Percentiles rank a stretch among this genome's conserved stretches.
phyloP scores from a whole-genome alignment of 2,888 invertebrate genomes.

The Callimorpha dominula region DNA sequence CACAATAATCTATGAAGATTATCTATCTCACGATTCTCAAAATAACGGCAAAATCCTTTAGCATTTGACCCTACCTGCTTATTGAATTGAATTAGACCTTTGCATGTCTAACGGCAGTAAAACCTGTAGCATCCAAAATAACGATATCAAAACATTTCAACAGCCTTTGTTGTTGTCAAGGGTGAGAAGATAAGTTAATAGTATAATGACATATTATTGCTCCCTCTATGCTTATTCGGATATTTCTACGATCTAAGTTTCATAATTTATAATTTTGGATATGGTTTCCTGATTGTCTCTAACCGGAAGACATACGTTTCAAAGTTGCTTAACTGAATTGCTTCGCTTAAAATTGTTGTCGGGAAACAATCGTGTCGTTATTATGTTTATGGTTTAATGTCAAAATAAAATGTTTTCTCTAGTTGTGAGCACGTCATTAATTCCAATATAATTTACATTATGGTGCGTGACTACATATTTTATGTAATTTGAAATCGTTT shows the following conservation, averaged over 20 bases:
- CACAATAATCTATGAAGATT: slow-evolving; percentile 69
- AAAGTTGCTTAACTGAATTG: slow-evolving; percentile 45
- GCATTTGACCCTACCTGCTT: slow-evolving; percentile 43
- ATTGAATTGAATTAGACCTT: slow-evolving; percentile 80
- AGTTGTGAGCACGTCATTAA: slow-evolving; percentile 76
- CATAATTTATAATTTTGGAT: slow-evolving; percentile 59
- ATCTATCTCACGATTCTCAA: slow-evolving; percentile 75
- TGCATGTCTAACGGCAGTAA: slow-evolving; percentile 82
- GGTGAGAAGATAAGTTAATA: slow-evolving; percentile 86
- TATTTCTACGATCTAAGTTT: slow-evolving; percentile 67
- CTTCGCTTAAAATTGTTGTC: slow-evolving; percentile 44
- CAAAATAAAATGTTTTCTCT: slow-evolving; percentile 80
- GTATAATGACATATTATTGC: slow-evolving; percentile 84
- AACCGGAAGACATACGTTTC: slow-evolving; percentile 30
- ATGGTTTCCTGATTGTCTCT: slow-evolving; percentile 33
- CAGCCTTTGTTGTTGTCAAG: slow-evolving; percentile 85
- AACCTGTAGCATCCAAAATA: slow-evolving; percentile 72
- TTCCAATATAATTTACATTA: slow-evolving; percentile 80
- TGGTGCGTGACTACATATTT: slow-evolving; percentile 67
- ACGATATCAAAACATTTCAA: slow-evolving; percentile 84
- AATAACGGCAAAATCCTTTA: slow-evolving; percentile 47
- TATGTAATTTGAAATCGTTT: slow-evolving; percentile 65
- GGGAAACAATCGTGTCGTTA: slow-evolving; percentile 74
- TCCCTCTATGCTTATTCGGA: slow-evolving; percentile 72
- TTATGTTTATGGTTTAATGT: slow-evolving; percentile 81